Evolutionary conservation across 2,797 vertebrate genomes (phyloP).

Genomic region (Acanthornis magna): DNA sequence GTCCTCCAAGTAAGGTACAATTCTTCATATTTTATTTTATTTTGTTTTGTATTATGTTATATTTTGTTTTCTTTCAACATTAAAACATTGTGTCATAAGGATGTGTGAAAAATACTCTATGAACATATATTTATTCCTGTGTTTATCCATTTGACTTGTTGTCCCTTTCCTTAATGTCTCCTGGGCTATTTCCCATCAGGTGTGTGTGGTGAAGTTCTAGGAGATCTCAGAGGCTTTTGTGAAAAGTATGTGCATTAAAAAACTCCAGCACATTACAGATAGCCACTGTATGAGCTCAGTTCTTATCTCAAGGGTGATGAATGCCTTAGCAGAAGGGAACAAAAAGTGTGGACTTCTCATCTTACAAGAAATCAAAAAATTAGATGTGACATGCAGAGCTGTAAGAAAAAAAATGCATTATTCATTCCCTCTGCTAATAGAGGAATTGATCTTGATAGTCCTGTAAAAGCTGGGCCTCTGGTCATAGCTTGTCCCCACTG

Average conservation of each 20-base stretch:
- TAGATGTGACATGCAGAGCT: background rate
- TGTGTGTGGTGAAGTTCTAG: background rate
- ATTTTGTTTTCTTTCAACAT: background rate
- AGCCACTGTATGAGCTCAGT: background rate
- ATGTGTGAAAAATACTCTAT: background rate
- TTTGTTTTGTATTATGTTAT: too few species aligned
- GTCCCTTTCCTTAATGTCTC: background rate
- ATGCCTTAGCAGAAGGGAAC: background rate
- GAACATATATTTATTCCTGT: background rate
- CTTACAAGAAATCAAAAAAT: background rate
- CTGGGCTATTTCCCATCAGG: background rate
- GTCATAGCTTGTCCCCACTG: background rate
- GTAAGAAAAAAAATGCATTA: background rate
- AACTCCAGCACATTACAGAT: background rate
- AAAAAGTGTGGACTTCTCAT: background rate
- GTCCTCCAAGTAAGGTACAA: background rate
- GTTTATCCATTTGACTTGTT: background rate
- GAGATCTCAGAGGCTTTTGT: background rate
- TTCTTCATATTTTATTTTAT: background rate
- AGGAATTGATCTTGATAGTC: background rate
- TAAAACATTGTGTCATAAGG: accelerated
- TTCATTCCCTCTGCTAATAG: conserved; percentile 15
- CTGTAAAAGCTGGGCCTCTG: background rate
- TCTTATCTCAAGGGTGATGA: background rate
- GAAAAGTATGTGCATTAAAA: background rate